Conservation (phyloP, 2,113 vertebrate genomes). For the Scytalopus superciliaris region DNA sequence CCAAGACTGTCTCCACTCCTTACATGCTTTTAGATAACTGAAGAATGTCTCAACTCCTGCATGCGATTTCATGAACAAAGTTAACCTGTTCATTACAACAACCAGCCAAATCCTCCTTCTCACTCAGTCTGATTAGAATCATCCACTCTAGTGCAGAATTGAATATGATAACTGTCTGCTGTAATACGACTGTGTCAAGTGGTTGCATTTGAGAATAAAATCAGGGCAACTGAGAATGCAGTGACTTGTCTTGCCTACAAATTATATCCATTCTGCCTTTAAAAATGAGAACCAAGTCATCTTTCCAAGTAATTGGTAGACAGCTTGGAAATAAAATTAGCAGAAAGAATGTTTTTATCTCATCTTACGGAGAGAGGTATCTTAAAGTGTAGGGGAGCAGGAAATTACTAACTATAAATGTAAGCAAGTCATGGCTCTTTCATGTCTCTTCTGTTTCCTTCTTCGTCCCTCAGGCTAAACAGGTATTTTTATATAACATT, state of each 20-base stretch:
- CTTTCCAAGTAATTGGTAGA: not conserved
- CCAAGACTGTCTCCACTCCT: no score
- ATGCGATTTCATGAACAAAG: no score
- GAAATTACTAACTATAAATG: not conserved
- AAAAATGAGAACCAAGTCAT: not conserved
- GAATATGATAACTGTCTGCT: not conserved
- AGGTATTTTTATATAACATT: not conserved
- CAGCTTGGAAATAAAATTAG: not conserved
- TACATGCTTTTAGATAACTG: no score
- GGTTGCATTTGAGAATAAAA: not conserved
- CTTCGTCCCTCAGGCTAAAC: not conserved
- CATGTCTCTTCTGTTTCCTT: not conserved
- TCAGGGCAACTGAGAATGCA: not conserved
- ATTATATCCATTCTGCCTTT: not conserved
- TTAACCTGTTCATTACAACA: no score
- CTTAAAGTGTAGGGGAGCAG: accelerated
- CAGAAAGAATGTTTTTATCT: not conserved
- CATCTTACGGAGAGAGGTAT: not conserved
- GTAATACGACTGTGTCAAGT: not conserved
- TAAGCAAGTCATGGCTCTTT: not conserved
- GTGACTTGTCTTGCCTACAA: not conserved
- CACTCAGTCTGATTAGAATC: not conserved
- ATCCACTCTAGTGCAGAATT: not conserved
- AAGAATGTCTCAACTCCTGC: no score
- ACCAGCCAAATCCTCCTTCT: not conserved